Evolutionary conservation across 2,888 invertebrate species (phyloP).

Genomic region (Dioctria linearis): DNA sequence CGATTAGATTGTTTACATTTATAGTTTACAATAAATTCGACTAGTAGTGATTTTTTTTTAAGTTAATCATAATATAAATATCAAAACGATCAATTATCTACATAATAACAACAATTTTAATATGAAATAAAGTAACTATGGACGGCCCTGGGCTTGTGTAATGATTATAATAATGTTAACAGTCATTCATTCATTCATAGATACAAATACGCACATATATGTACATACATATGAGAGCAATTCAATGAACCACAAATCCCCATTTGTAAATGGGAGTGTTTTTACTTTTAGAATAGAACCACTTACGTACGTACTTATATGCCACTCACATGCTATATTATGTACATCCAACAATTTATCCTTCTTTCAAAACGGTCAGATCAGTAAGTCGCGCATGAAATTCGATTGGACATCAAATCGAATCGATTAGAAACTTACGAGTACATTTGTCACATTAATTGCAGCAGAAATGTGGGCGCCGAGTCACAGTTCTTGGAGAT

Average conservation of each 20-base stretch:
- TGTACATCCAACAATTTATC: neutral
- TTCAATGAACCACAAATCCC: slow-evolving; percentile 46
- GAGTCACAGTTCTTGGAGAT: slow-evolving; percentile 46
- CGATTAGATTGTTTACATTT: neutral
- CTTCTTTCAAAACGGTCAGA: slow-evolving; percentile 39
- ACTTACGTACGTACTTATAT: neutral
- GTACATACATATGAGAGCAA: slow-evolving; percentile 4
- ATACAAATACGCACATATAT: no score
- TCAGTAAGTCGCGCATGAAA: slow-evolving; percentile 54
- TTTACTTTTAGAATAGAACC: neutral
- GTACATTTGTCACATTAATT: slow-evolving; percentile 30
- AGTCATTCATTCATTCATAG: no score
- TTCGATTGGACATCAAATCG: slow-evolving; percentile 52
- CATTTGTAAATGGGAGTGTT: slow-evolving; percentile 26
- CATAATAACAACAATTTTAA: no score
- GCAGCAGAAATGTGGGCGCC: slow-evolving; percentile 4
- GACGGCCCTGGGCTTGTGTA: no score
- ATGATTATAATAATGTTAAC: no score
- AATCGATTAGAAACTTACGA: slow-evolving; percentile 48
- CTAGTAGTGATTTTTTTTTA: no score
- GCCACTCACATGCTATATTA: neutral
- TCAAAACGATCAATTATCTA: no score
- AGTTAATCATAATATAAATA: no score
- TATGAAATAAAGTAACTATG: no score
- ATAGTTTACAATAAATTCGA: no score